Percentiles rank a stretch among this genome's conserved stretches.
Evolutionary conservation across 2,888 invertebrate species (phyloP).

Genomic region (Drosophila prostipennis): DNA sequence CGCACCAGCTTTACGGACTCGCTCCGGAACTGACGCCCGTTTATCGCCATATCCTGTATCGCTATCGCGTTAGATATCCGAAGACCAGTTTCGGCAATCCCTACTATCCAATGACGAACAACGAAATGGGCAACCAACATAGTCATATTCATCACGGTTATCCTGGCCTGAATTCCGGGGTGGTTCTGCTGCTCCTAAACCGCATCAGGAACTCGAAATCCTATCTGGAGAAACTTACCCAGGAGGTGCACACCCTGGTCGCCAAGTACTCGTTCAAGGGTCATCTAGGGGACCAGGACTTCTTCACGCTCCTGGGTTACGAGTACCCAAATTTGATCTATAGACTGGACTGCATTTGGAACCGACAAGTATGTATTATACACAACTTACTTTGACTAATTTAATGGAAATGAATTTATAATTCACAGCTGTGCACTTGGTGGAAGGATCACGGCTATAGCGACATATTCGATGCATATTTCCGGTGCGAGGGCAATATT

Average conservation of each 20-base stretch:
- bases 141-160: conserved; percentile 85
- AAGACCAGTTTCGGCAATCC: conserved; percentile 86
- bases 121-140: conserved; percentile 37
- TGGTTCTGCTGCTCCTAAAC: conserved; percentile 89
- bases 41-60: conserved; percentile 90
- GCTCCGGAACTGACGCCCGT: conserved; percentile 91
- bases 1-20: conserved; percentile 88
- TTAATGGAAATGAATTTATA: no score
- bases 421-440: conserved; percentile 89
- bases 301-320: conserved; percentile 89
- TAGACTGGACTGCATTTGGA: conserved; percentile 91
- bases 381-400: no score
- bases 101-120: conserved; percentile 77
- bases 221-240: conserved; percentile 86
- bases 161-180: conserved; percentile 93
- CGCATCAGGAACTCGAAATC: conserved; percentile 87
- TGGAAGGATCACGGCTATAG: conserved; percentile 91
- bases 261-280: conserved; percentile 88
- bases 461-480: conserved; percentile 89
- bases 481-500: conserved; percentile 87
- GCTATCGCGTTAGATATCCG: conserved; percentile 88
- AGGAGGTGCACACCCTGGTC: conserved; percentile 86
- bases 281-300: conserved; percentile 93
- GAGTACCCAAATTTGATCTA: conserved; percentile 90
- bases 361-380: conserved; percentile 85